Percentiles rank a stretch among this genome's conserved stretches.
phyloP scores from a whole-genome alignment of 2,888 invertebrate species.

The Heliconius ismenius region DNA sequence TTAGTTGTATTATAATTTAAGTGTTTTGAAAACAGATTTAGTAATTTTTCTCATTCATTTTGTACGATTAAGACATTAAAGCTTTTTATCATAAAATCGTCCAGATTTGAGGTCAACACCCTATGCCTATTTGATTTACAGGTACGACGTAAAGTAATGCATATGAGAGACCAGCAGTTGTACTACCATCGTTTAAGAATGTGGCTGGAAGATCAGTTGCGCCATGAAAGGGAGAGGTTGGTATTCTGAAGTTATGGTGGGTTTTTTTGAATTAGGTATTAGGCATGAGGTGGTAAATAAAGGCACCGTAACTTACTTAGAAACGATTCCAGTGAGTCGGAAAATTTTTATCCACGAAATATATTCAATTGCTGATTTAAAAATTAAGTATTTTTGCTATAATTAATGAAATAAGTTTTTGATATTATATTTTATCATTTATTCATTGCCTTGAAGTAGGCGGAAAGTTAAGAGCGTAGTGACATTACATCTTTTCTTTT shows the following conservation, averaged over 20 bases:
- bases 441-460: too few species aligned
- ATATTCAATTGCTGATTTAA: too few species aligned
- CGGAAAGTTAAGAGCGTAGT: too few species aligned
- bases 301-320: too few species aligned
- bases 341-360: too few species aligned
- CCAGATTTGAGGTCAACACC: neutral
- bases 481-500: too few species aligned
- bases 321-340: too few species aligned
- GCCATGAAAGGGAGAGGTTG: conserved; percentile 67
- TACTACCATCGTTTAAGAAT: conserved; percentile 73
- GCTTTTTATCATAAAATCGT: neutral
- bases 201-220: conserved; percentile 73
- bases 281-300: too few species aligned
- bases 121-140: conserved; percentile 41
- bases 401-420: too few species aligned
- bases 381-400: too few species aligned
- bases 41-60: neutral
- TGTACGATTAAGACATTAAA: neutral
- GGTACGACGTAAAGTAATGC: conserved; percentile 78
- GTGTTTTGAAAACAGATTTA: neutral
- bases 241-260: conserved; percentile 1
- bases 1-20: neutral
- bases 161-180: conserved; percentile 75
- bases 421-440: too few species aligned
- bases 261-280: too few species aligned